Base-by-base conservation (phyloP, 2,113 vertebrate species). In the Engystomops pustulosus region DNA sequence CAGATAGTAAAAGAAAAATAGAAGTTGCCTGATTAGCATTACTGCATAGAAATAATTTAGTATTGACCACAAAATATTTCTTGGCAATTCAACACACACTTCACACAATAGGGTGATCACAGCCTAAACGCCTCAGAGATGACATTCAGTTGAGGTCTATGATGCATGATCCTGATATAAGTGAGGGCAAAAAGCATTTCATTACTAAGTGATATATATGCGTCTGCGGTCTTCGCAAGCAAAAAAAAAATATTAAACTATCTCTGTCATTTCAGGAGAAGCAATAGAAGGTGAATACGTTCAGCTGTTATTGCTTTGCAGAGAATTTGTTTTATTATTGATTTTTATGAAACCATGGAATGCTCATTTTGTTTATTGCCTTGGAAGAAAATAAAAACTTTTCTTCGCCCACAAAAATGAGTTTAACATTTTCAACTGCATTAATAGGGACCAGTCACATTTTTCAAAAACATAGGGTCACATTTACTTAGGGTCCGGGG, bases 181-280 rank as follows among this genome's bases (percentile, higher is more conserved):
- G 75, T 60, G 53, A 78, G 75, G 75, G 75, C 51, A 58, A 60
- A 76, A 78, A 58, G 49, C 74, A 77, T 55, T 58, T 77, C 51
- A 58, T 78, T 78, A 78, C 51, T 60, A 9, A 74, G 23, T 27
- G 44, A 34, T 38, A 38, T 78, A 60, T 60, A 78, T 78, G 32
- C 51, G 30, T 25, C 20, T 60, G 34, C 23, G 6, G 75, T 60
- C 75, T 78, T 78, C 60, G 51, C n/a, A n/a, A 78, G 75, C 20
- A 53, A 78, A 77, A 36, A n/a, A n/a, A 62, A 36, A 78, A 78
- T 78, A 78, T 78, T 78, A 78, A 78, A 60, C 75, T 20, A 60
- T 60, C 53, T 58, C 51, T 41, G 75, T 55, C 75, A 77, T 77
- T 58, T 78, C 32, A 8, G 30, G 34, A 58, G 74, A 78, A 78